phyloP scores from a whole-genome alignment of 1,140 invertebrate species.

The Anoplolepis gracilipes region DNA sequence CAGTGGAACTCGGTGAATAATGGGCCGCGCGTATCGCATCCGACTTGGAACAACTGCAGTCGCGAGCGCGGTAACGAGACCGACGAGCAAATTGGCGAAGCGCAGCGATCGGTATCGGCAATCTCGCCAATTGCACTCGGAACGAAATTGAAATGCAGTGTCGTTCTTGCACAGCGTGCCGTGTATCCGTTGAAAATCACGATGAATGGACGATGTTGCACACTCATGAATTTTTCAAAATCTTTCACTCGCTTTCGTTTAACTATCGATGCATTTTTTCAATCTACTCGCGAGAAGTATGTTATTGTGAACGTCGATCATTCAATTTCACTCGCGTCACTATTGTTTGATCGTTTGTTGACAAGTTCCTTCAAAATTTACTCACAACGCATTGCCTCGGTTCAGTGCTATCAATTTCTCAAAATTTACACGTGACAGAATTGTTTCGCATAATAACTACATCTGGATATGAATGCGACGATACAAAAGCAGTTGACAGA shows the following conservation, averaged over 20 bases:
- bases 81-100: constrained; percentile 64
- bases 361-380: background rate
- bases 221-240: constrained; percentile 34
- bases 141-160: constrained; percentile 58
- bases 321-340: constrained; percentile 3
- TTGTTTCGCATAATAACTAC: constrained; percentile 22
- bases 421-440: background rate
- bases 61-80: constrained; percentile 35
- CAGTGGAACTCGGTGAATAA: constrained; percentile 33
- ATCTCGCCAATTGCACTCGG: constrained; percentile 60
- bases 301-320: constrained; percentile 12
- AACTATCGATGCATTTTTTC: constrained; percentile 25
- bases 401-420: background rate
- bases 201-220: background rate
- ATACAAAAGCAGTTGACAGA: background rate
- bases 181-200: constrained; percentile 48
- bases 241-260: constrained; percentile 27
- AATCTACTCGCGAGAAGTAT: background rate
- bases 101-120: constrained; percentile 64
- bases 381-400: background rate
- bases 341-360: background rate
- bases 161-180: constrained; percentile 35
- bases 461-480: background rate
- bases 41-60: constrained; percentile 39
- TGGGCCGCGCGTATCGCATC: background rate